A percentile compares a stretch with the other conserved stretches of the same genome.
phyloP scores from a whole-genome alignment of 2,797 vertebrate genomes.

The Microcaecilia unicolor region DNA sequence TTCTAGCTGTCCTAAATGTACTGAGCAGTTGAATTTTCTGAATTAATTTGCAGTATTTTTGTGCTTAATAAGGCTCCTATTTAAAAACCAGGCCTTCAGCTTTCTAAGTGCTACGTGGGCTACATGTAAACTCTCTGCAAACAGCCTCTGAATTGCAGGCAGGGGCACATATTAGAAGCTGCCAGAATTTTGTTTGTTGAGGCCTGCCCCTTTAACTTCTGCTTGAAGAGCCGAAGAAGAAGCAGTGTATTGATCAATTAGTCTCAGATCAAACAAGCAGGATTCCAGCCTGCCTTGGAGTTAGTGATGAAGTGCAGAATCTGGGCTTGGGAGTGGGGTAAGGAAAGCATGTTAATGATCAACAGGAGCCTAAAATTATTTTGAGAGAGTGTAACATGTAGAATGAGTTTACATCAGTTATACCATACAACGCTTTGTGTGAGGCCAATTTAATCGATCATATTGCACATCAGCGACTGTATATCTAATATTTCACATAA shows the following conservation, averaged over 20 bases:
- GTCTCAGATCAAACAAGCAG: slow-evolving; percentile 36
- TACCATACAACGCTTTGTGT: too few species aligned
- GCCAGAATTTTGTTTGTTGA: slow-evolving; percentile 49
- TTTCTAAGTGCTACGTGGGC: slow-evolving; percentile 41
- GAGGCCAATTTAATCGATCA: too few species aligned
- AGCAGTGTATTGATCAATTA: slow-evolving; percentile 30
- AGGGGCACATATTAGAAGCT: slow-evolving; percentile 31
- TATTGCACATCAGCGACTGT: too few species aligned
- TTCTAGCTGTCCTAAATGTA: slow-evolving; percentile 25
- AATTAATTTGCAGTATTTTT: slow-evolving; percentile 41
- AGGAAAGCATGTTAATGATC: slow-evolving; percentile 2
- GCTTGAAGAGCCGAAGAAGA: slow-evolving; percentile 45
- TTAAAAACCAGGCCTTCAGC: slow-evolving; percentile 37
- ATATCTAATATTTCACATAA: too few species aligned
- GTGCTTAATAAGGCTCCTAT: slow-evolving; percentile 44
- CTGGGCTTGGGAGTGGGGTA: neutral
- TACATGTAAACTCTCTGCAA: slow-evolving; percentile 49
- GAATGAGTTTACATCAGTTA: too few species aligned
- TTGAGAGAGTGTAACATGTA: too few species aligned
- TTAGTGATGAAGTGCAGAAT: slow-evolving; percentile 17
- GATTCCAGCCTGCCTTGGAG: slow-evolving; percentile 9
- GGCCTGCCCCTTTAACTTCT: slow-evolving; percentile 39
- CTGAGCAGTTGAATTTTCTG: slow-evolving; percentile 32
- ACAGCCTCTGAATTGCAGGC: slow-evolving; percentile 40
- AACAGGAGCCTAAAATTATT: too few species aligned